phyloP scores from a whole-genome alignment of 1,140 invertebrate genomes.

The Scylla paramamosain region DNA sequence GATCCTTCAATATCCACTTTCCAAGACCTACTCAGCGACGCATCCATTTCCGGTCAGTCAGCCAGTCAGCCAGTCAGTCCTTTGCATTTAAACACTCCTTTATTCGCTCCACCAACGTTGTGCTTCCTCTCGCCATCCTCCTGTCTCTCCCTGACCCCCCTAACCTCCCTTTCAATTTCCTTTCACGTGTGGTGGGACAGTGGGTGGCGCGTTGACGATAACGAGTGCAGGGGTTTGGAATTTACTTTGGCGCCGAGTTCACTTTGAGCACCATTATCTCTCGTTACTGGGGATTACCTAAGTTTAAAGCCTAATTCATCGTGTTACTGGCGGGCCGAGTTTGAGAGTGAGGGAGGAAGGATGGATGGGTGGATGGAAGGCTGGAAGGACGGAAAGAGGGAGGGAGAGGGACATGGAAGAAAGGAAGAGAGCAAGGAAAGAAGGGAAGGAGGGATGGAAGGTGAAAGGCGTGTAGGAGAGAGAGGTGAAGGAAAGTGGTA shows the following conservation, averaged over 20 bases:
- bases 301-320: constrained; percentile 23
- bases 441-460: not conserved
- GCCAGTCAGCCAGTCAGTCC: no score
- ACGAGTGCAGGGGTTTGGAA: not conserved
- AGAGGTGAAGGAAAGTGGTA: not conserved
- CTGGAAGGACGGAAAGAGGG: not conserved
- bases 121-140: not conserved
- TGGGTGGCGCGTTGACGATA: not conserved
- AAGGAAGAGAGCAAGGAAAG: not conserved
- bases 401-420: not conserved
- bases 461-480: not conserved
- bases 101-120: no score
- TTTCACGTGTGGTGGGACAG: not conserved
- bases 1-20: no score
- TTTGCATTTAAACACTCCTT: no score
- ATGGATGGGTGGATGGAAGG: not conserved
- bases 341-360: not conserved
- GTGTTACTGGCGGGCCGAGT: not conserved
- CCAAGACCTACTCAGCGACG: no score
- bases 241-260: constrained; percentile 10
- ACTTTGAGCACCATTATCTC: not conserved
- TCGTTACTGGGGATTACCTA: constrained; percentile 1
- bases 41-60: no score
- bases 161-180: not conserved
- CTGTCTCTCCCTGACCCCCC: not conserved